These are phyloP conservation scores for Drosophila histrio DNA, from an alignment of 2,888 invertebrate species.

Conservation along the genomic window DNA sequence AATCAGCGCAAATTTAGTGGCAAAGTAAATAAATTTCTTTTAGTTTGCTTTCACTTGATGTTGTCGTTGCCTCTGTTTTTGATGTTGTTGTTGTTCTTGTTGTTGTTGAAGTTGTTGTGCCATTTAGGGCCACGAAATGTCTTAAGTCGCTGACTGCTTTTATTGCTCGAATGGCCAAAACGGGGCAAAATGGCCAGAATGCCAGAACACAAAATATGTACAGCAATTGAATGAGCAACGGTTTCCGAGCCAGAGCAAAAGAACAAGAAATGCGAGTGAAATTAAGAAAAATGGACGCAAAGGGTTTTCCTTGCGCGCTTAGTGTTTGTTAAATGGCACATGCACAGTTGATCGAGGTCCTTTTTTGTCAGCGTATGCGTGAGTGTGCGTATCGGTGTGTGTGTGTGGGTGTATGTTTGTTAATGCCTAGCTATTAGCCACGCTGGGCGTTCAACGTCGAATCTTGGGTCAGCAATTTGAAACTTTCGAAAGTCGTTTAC, in stretches of 20 bases:
- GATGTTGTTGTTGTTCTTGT: slow-evolving; percentile 5
- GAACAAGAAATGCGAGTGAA: slow-evolving; percentile 43
- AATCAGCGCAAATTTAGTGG: slow-evolving; percentile 79
- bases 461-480: slow-evolving; percentile 50
- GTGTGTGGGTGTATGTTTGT: slow-evolving; percentile 18
- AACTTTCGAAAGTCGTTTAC: slow-evolving; percentile 54
- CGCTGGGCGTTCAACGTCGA: slow-evolving; percentile 34
- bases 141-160: slow-evolving; percentile 69
- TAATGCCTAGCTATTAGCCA: slow-evolving; percentile 64
- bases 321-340: slow-evolving; percentile 76
- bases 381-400: not conserved
- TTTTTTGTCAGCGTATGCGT: slow-evolving; percentile 27
- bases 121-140: slow-evolving; percentile 63
- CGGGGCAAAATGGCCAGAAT: slow-evolving; percentile 28
- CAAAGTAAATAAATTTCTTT: slow-evolving; percentile 76
- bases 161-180: slow-evolving; percentile 52
- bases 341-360: slow-evolving; percentile 70
- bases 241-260: not conserved
- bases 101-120: slow-evolving; percentile 18
- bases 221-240: slow-evolving; percentile 47
- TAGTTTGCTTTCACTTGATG: slow-evolving; percentile 56
- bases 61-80: slow-evolving; percentile 6
- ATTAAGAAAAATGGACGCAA: slow-evolving; percentile 75
- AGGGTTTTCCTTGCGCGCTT: slow-evolving; percentile 58
- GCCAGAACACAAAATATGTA: slow-evolving; percentile 40